Percentiles rank a stretch among this genome's conserved stretches.
Evolutionary conservation across 2,797 vertebrate species (phyloP).

Genomic region (Neosalanx taihuensis): DNA sequence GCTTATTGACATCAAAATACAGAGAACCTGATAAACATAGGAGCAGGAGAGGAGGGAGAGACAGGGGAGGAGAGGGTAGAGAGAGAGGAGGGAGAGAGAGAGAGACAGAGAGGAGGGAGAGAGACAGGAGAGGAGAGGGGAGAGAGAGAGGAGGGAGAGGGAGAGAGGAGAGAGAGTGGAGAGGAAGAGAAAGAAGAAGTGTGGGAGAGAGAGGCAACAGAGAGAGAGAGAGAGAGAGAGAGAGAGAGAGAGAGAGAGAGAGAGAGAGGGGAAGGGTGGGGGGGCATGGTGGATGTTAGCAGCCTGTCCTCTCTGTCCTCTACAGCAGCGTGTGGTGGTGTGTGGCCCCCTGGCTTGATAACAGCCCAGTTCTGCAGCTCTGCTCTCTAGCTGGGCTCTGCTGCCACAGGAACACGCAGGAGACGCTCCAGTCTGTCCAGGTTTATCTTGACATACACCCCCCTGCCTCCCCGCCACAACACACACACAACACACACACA

Average conservation of each 20-base stretch:
- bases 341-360: slow-evolving; percentile 76
- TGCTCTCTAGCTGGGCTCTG: slow-evolving; percentile 65
- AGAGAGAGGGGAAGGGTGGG: slow-evolving; percentile 46
- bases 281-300: slow-evolving; percentile 79
- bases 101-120: slow-evolving; percentile 61
- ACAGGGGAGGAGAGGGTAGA: slow-evolving; percentile 50
- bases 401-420: slow-evolving; percentile 63
- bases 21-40: slow-evolving; percentile 99
- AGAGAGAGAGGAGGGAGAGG: slow-evolving; percentile 32
- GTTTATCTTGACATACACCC: slow-evolving; percentile 72
- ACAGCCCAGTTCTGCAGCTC: slow-evolving; percentile 67
- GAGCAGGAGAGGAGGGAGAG: slow-evolving; percentile 77
- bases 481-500: slow-evolving; percentile 17
- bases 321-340: slow-evolving; percentile 81
- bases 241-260: slow-evolving; percentile 22
- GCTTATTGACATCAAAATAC: slow-evolving; percentile 99
- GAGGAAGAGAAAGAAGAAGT: slow-evolving; percentile 40
- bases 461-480: not conserved
- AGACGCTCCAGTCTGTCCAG: slow-evolving; percentile 71
- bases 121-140: slow-evolving; percentile 36
- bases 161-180: slow-evolving; percentile 52
- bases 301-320: slow-evolving; percentile 79
- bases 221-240: slow-evolving; percentile 30
- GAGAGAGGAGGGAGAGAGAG: slow-evolving; percentile 15
- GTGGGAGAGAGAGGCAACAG: slow-evolving; percentile 35